Base-by-base conservation (phyloP, 2,888 invertebrate species). In the Aporophyla nigra region DNA sequence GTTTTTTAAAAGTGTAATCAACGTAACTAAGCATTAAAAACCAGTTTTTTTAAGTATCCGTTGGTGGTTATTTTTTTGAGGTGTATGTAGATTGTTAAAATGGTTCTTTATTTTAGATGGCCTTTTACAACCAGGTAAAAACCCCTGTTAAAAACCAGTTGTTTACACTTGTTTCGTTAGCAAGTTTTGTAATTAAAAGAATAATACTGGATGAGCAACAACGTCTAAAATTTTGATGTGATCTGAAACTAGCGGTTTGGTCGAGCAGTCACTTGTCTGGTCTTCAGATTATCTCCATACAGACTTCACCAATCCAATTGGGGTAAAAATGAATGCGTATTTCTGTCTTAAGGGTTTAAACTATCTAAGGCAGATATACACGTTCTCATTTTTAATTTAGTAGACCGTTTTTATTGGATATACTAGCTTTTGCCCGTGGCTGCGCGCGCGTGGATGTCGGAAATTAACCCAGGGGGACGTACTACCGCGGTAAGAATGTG, bases 101-200 rank as follows among this genome's bases (percentile, higher is more conserved):
- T 59, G 2, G 24, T 19, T 16, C 2, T 58, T 75, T 16, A 21
- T 19, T 56, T 56, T 19, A 9, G 14, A n/a, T 9, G 16, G 40
- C 19, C 4, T 49, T 77, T 77, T 21, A 16, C 46, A 19, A 12
- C 0, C 7, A n/a, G 40, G 66, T 75, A 75, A 77, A 56, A 76
- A 24, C 53, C 24, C 21, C n/a, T 12, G 6, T 6, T 12, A 33
- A 61, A 51, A 71, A 63, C 43, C 14, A 9, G 69, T 49, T n/a
- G n/a, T n/a, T n/a, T 49, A 10, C 14, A 43, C 9, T 49, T 24
- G 63, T 24, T 61, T n/a, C 58, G 27, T 16, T 9, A 46, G n/a
- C 46, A 71, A 71, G 40, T 49, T 70, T 73, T 21, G 2, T 43
- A n/a, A 4, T 46, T 16, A 46, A 21, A 59, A 61, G 0, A 16